Conservation (phyloP, 2,888 invertebrate genomes). For the Formica aserva region DNA sequence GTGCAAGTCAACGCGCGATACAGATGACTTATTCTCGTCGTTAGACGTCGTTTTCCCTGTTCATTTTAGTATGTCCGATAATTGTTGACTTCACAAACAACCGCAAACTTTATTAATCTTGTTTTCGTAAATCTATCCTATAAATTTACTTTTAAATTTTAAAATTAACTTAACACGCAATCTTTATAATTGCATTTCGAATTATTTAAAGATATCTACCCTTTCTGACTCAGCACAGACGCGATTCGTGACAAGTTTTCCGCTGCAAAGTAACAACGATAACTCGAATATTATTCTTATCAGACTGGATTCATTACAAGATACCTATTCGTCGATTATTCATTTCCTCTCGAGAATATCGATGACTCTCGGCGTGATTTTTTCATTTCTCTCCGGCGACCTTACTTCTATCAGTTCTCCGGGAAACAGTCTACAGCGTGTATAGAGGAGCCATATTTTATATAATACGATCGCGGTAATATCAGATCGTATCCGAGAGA, state of each 20-base stretch:
- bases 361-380: neutral
- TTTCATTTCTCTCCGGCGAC: conserved; percentile 29
- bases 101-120: neutral
- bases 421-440: conserved; percentile 43
- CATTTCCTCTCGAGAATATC: neutral
- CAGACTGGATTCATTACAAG: neutral
- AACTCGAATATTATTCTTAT: neutral
- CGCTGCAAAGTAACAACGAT: neutral
- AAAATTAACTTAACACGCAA: neutral
- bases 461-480: conserved; percentile 69
- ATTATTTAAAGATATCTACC: neutral
- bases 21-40: conserved; percentile 60
- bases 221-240: neutral
- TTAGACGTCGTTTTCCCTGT: conserved; percentile 20
- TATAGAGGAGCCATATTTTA: conserved; percentile 69
- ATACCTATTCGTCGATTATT: conserved; percentile 13
- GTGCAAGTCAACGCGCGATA: conserved; percentile 60
- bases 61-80: conserved; percentile 19
- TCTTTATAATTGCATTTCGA: neutral
- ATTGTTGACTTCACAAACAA: conserved; percentile 12
- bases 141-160: neutral
- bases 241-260: neutral
- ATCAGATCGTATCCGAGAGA: conserved; percentile 71
- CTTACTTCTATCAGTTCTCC: conserved; percentile 50
- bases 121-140: neutral